Conservation (phyloP, 2,113 vertebrate genomes). For the Ivindomyrus marchei region DNA sequence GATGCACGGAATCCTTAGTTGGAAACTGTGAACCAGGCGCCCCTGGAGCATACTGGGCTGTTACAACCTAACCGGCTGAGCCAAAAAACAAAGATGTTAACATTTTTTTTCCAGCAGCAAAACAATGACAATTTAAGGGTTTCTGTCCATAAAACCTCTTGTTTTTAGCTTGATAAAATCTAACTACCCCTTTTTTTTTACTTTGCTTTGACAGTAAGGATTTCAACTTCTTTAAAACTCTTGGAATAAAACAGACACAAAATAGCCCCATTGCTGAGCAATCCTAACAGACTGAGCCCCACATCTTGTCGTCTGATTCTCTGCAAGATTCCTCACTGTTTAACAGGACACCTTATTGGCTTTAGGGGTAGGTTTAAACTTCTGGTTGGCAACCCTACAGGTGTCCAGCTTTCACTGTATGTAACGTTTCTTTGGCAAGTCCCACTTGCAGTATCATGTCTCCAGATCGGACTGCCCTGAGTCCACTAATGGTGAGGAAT, state of each 20-base stretch:
- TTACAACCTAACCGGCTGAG: not conserved
- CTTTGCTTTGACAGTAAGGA: not conserved
- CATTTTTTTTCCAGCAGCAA: not conserved
- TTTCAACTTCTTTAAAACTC: not conserved
- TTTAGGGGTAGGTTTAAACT: not conserved
- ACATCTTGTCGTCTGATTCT: not conserved
- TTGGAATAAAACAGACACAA: not conserved
- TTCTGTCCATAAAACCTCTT: not conserved
- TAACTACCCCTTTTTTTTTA: not conserved
- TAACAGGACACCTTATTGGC: not conserved
- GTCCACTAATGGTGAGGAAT: not conserved
- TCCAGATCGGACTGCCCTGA: not conserved
- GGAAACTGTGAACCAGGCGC: not conserved
- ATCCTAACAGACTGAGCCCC: not conserved
- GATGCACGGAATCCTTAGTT: not conserved
- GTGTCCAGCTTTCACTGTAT: not conserved
- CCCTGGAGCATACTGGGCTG: not conserved
- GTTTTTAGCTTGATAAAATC: not conserved
- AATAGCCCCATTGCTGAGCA: not conserved
- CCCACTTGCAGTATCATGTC: not conserved
- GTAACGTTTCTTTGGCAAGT: conserved; percentile 34
- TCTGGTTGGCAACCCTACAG: not conserved
- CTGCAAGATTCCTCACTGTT: not conserved
- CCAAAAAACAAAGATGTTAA: not conserved
- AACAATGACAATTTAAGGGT: not conserved